phyloP scores from a whole-genome alignment of 2,888 invertebrate species.

The Cheilosia urbana region DNA sequence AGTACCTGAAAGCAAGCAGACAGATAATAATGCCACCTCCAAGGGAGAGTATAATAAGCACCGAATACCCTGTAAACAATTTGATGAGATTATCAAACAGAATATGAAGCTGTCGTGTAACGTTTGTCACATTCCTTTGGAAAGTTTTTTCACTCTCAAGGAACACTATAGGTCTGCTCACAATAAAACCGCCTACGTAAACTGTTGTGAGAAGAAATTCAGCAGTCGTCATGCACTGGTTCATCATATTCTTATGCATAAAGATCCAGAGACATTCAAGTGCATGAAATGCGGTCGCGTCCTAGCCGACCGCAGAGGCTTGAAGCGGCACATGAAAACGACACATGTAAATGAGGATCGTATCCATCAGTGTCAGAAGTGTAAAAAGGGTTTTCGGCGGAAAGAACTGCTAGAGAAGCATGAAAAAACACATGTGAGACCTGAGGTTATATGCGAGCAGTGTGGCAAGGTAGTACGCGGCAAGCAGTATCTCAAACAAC shows the following conservation, averaged over 20 bases:
- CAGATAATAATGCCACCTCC: background rate
- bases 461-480: slow-evolving; percentile 75
- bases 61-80: slow-evolving; percentile 45
- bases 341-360: slow-evolving; percentile 42
- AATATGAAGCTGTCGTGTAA: slow-evolving; percentile 75
- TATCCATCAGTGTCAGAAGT: slow-evolving; percentile 71
- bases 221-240: slow-evolving; percentile 76
- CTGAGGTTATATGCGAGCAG: slow-evolving; percentile 75
- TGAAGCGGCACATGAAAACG: slow-evolving; percentile 73
- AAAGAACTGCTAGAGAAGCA: slow-evolving; percentile 73
- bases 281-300: slow-evolving; percentile 75
- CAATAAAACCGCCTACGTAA: slow-evolving; percentile 71
- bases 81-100: slow-evolving; percentile 75
- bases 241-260: slow-evolving; percentile 76
- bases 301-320: slow-evolving; percentile 66
- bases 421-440: slow-evolving; percentile 72
- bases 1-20: background rate
- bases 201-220: slow-evolving; percentile 77
- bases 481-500: background rate
- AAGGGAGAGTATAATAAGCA: background rate
- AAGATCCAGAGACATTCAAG: slow-evolving; percentile 77
- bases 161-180: slow-evolving; percentile 75
- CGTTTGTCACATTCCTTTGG: slow-evolving; percentile 62
- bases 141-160: slow-evolving; percentile 71
- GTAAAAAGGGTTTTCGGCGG: slow-evolving; percentile 72